phyloP scores from a whole-genome alignment of 23 tunicate genomes.

The Trididemnum nubilum region DNA sequence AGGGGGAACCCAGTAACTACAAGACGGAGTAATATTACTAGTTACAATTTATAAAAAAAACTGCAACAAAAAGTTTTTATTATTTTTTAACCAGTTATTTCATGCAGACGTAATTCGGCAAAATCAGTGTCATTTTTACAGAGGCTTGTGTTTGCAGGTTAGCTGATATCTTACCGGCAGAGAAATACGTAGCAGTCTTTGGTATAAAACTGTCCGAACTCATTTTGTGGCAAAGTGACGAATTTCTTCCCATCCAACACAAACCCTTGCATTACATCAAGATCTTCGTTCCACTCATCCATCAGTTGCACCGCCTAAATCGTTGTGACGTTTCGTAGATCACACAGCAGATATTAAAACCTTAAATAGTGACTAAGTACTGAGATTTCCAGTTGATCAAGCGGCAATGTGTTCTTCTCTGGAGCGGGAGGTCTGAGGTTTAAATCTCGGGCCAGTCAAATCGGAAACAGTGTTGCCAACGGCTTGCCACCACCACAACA shows the following conservation, averaged over 20 bases:
- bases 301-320: slow-evolving; percentile 63
- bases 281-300: slow-evolving; percentile 99
- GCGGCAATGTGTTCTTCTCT: no score
- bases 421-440: no score
- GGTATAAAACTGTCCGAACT: slow-evolving; percentile 90
- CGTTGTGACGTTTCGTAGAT: no score
- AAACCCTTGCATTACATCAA: slow-evolving; percentile 97
- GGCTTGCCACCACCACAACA: no score
- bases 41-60: no score
- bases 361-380: not conserved
- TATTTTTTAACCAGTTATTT: no score
- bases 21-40: not conserved
- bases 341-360: slow-evolving; percentile 11
- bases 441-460: no score
- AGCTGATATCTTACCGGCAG: slow-evolving; percentile 76
- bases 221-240: slow-evolving; percentile 85
- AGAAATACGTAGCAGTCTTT: slow-evolving; percentile 95
- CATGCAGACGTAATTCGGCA: no score
- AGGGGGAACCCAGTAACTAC: slow-evolving; percentile 89
- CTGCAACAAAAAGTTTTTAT: no score
- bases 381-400: not conserved
- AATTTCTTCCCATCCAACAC: slow-evolving; percentile 93
- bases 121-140: no score
- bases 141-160: no score
- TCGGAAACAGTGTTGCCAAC: no score